Conservation (phyloP, 2,113 vertebrate genomes). For the Mormoops blainvillei region DNA sequence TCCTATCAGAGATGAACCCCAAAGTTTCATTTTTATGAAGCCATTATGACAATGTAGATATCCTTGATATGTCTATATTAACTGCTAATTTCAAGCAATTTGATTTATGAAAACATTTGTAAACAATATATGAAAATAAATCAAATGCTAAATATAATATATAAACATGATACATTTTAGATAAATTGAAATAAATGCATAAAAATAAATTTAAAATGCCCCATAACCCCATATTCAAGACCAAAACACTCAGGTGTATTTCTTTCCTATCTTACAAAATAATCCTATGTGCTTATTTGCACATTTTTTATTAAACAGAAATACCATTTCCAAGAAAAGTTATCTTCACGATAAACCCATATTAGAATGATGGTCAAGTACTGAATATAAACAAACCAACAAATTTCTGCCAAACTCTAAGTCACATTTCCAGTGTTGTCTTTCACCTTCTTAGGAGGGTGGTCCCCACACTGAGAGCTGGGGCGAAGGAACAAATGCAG, state of each 20-base stretch:
- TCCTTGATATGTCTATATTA: background rate
- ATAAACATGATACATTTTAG: background rate
- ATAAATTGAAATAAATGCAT: background rate
- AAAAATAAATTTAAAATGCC: background rate
- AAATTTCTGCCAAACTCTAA: background rate
- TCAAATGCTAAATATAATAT: background rate
- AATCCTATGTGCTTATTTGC: background rate
- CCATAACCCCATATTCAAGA: background rate
- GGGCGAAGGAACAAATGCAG: background rate
- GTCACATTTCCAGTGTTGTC: background rate
- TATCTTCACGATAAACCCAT: background rate
- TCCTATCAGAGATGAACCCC: background rate
- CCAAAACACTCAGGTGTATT: background rate
- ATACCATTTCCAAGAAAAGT: background rate
- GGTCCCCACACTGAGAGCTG: background rate
- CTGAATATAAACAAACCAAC: background rate
- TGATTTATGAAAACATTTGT: background rate
- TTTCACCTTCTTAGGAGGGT: background rate
- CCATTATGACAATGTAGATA: background rate
- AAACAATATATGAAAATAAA: background rate
- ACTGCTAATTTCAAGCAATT: background rate
- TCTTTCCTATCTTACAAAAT: background rate
- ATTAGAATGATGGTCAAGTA: background rate
- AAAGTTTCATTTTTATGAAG: background rate
- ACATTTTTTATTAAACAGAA: background rate